Percentiles rank a stretch among this genome's conserved stretches.
Conservation (phyloP, 92 coral and sea anemone species). For the Bergia puertoricense region DNA sequence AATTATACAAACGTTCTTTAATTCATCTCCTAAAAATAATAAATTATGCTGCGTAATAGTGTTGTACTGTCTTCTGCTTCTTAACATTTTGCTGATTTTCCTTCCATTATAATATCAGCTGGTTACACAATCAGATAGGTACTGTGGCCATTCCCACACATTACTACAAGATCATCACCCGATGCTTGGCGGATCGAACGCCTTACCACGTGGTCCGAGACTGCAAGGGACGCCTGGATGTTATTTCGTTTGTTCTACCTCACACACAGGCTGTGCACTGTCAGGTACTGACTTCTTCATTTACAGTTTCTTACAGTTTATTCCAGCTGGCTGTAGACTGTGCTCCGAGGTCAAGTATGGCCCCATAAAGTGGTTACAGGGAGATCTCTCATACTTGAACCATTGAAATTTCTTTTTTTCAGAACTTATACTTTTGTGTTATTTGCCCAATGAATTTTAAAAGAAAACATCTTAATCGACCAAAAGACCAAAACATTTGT, state of each 20-base stretch:
- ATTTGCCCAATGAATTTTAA: too few relatives aligned
- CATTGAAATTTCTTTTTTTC: too few relatives aligned
- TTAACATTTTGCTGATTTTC: background rate
- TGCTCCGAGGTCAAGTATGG: background rate
- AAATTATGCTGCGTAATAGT: too few relatives aligned
- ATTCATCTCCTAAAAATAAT: too few relatives aligned
- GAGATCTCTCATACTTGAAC: too few relatives aligned
- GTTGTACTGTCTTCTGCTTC: background rate
- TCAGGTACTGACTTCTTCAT: slow-evolving; percentile 36
- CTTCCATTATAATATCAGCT: slow-evolving; percentile 39
- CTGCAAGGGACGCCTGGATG: slow-evolving; percentile 88
- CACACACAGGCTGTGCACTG: slow-evolving; percentile 52
- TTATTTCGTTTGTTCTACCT: slow-evolving; percentile 85
- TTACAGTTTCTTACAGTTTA: too few relatives aligned
- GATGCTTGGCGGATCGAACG: slow-evolving; percentile 68
- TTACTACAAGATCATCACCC: slow-evolving; percentile 84
- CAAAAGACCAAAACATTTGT: too few relatives aligned
- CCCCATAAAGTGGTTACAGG: background rate
- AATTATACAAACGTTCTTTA: too few relatives aligned
- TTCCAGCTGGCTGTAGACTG: too few relatives aligned
- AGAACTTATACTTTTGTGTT: too few relatives aligned
- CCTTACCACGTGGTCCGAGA: slow-evolving; percentile 75
- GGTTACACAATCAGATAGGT: slow-evolving; percentile 69
- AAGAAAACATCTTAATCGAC: too few relatives aligned
- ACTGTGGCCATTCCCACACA: slow-evolving; percentile 95